Percentiles rank a stretch among this genome's conserved stretches.
These are phyloP conservation scores for Taeniopygia guttata DNA, from an alignment of 2,797 vertebrate species.

Conservation along the genomic window DNA sequence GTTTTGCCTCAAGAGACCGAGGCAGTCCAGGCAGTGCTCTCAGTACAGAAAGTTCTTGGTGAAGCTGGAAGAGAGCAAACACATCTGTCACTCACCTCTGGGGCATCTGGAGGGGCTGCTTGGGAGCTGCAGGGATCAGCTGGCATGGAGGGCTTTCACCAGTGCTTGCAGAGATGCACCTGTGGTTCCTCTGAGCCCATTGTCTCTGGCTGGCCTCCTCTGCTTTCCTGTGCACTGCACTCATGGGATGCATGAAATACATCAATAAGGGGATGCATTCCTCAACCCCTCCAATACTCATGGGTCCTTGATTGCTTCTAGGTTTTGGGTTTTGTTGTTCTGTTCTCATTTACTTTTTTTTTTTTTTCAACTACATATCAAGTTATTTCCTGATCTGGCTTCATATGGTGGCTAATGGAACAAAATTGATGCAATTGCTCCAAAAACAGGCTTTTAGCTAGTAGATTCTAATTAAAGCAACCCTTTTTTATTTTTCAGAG, in stretches of 20 bases:
- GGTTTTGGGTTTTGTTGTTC: neutral
- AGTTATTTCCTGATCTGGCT: neutral
- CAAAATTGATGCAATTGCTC: slow-evolving; percentile 42
- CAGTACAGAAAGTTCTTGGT: neutral
- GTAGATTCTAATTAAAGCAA: slow-evolving; percentile 47
- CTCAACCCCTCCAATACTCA: neutral
- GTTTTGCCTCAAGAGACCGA: neutral
- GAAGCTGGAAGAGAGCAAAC: neutral
- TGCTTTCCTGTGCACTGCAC: neutral
- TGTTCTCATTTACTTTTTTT: slow-evolving; percentile 6
- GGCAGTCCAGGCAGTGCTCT: neutral
- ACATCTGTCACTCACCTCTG: neutral
- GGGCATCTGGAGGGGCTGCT: neutral
- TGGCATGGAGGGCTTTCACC: neutral
- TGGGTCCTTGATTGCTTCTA: neutral
- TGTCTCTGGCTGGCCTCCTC: neutral
- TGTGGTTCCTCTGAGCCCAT: neutral
- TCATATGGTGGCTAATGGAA: slow-evolving; percentile 40
- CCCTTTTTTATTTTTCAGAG: neutral
- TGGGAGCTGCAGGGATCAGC: neutral
- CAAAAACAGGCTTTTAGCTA: slow-evolving; percentile 24
- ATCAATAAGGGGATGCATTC: neutral
- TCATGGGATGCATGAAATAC: neutral
- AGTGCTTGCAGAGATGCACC: neutral
- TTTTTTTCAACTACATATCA: neutral